Evolutionary conservation across 53 echinoderm and acorn worm genomes (phyloP).

Genomic region (Apostichopus leukothele): DNA sequence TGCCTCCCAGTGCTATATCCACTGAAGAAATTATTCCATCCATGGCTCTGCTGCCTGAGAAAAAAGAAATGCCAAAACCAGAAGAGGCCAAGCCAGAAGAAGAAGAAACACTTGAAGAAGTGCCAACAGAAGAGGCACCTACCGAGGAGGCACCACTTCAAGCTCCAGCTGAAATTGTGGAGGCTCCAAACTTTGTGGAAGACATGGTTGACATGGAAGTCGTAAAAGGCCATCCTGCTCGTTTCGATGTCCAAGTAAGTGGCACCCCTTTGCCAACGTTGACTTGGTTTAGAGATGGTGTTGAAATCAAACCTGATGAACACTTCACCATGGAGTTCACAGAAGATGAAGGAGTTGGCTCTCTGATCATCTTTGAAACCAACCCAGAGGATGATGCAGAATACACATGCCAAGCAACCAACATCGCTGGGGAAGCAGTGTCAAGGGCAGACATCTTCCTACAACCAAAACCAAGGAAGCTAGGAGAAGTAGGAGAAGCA

Average conservation of each 20-base stretch:
- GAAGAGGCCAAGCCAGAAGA: constrained; percentile 44
- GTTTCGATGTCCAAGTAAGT: constrained; percentile 94
- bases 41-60: constrained; percentile 40
- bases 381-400: constrained; percentile 80
- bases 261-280: constrained; percentile 83
- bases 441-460: constrained; percentile 92
- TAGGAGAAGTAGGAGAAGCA: constrained; percentile 69
- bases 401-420: constrained; percentile 93
- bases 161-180: constrained; percentile 54
- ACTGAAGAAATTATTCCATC: constrained; percentile 27
- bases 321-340: constrained; percentile 82
- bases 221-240: constrained; percentile 86
- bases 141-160: constrained; percentile 46
- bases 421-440: constrained; percentile 86
- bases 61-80: constrained; percentile 47
- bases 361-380: constrained; percentile 82
- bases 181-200: constrained; percentile 94
- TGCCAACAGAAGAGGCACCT: constrained; percentile 46
- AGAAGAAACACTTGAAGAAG: constrained; percentile 20
- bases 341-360: constrained; percentile 87
- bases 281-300: constrained; percentile 82
- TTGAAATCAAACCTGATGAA: constrained; percentile 74
- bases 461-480: constrained; percentile 74
- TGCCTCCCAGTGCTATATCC: constrained; percentile 12
- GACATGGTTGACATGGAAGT: constrained; percentile 98